A percentile compares a stretch with the other conserved stretches of the same genome.
These are phyloP conservation scores for Indicator maculatus DNA, from an alignment of 2,113 vertebrate genomes.

Conservation along the genomic window DNA sequence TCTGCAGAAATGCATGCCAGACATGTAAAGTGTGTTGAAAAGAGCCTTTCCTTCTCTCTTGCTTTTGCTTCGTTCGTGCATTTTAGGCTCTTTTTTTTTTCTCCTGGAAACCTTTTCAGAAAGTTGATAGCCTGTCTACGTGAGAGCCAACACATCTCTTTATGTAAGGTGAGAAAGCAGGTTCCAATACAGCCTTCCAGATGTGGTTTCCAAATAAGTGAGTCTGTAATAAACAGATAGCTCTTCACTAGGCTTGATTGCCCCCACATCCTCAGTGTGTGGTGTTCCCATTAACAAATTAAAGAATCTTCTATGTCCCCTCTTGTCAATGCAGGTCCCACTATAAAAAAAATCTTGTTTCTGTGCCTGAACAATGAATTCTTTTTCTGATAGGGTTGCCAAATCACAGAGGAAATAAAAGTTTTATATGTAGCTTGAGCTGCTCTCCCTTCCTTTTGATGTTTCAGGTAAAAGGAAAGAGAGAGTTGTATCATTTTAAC, in stretches of 20 bases:
- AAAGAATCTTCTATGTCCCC: neutral
- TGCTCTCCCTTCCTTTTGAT: conserved; percentile 2
- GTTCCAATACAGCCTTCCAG: neutral
- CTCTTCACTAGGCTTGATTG: neutral
- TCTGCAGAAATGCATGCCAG: neutral
- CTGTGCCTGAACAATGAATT: neutral
- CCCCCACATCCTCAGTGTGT: neutral
- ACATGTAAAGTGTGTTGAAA: neutral
- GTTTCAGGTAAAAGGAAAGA: conserved; percentile 9
- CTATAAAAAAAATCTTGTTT: neutral
- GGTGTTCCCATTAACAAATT: neutral
- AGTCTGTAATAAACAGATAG: neutral
- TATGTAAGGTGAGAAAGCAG: neutral
- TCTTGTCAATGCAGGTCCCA: neutral
- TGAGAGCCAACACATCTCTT: rapidly evolving
- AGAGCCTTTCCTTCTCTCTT: neutral
- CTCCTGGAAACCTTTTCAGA: neutral
- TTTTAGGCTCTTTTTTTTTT: rapidly evolving
- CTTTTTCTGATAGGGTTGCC: neutral
- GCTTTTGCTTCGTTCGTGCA: neutral
- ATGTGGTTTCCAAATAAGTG: neutral
- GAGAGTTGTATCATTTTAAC: neutral
- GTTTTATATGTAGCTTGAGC: neutral
- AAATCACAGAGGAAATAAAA: conserved; percentile 15
- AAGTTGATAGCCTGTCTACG: neutral